These are phyloP conservation scores for Panulirus ornatus DNA, from an alignment of 1,140 invertebrate genomes.

Conservation along the genomic window DNA sequence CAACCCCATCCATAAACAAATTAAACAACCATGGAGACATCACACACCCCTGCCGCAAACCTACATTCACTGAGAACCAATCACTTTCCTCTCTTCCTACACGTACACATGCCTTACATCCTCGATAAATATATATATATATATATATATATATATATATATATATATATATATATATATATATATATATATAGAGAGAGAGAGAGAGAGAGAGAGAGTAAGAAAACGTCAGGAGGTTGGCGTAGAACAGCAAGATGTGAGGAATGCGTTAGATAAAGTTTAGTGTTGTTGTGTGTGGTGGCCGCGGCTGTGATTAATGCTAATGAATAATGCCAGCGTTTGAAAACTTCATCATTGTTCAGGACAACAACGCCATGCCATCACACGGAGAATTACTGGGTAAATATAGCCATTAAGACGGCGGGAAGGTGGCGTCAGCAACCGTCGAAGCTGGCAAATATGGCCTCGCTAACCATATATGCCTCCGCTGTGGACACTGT, in stretches of 20 bases:
- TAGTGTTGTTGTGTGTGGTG: conserved; percentile 14
- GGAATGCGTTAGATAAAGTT: neutral
- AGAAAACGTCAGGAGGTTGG: neutral
- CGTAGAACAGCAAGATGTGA: neutral
- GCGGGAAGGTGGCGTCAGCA: neutral
- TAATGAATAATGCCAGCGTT: conserved; percentile 31
- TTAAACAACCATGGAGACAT: too few species aligned
- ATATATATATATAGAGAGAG: neutral
- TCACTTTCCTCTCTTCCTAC: too few species aligned
- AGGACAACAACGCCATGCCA: conserved; percentile 15
- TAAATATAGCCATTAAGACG: neutral
- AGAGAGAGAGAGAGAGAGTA: neutral
- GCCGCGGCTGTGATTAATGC: conserved; percentile 16
- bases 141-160: too few species aligned
- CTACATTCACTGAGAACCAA: too few species aligned
- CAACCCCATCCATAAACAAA: too few species aligned
- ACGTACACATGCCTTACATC: too few species aligned
- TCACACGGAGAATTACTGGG: conserved; percentile 25
- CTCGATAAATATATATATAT: too few species aligned
- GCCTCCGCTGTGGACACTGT: too few species aligned
- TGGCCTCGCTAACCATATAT: too few species aligned
- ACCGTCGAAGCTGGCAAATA: neutral
- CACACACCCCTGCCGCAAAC: too few species aligned
- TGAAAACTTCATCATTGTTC: conserved; percentile 36
- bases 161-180: too few species aligned